Conservation (phyloP, 30 jellyfish, hydroid and myxozoan genomes). For the Hydractinia symbiolongicarpus region DNA sequence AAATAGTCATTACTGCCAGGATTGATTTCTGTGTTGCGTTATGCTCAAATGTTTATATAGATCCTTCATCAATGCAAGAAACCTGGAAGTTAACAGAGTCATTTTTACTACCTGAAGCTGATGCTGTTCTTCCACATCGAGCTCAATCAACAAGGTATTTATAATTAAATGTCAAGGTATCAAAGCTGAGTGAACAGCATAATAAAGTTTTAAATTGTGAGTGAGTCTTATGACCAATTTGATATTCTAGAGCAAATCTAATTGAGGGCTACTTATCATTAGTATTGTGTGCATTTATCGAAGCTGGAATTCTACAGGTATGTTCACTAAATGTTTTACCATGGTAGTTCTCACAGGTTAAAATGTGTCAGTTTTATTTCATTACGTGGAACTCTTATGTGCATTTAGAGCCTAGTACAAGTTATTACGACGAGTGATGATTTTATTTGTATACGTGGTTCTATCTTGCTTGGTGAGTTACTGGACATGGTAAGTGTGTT, state of each 20-base stretch:
- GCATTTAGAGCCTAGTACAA: conserved; percentile 75
- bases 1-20: too few species aligned
- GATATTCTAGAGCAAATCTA: conserved; percentile 64
- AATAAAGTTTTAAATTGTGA: not conserved
- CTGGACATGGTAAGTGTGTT: conserved; percentile 69
- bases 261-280: conserved; percentile 80
- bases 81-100: conserved; percentile 86
- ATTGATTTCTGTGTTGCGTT: too few species aligned
- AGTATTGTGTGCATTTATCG: conserved; percentile 78
- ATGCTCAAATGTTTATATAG: conserved; percentile 13
- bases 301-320: conserved; percentile 93
- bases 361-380: not conserved
- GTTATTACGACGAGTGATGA: conserved; percentile 94
- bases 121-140: conserved; percentile 78
- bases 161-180: not conserved
- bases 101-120: conserved; percentile 85
- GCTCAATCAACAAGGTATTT: conserved; percentile 82
- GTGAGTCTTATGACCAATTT: not conserved
- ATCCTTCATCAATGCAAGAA: conserved; percentile 77
- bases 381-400: not conserved
- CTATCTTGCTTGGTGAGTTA: conserved; percentile 84
- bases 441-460: conserved; percentile 67
- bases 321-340: not conserved
- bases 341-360: not conserved
- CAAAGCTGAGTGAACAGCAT: too few species aligned